Percentiles rank a stretch among this genome's conserved stretches.
These are phyloP conservation scores for Danio rerio DNA, from an alignment of 2,113 vertebrate species.

Conservation along the genomic window GRCz12tu NC_133198.1:27612001-27612500, in stretches of 20 bases:
- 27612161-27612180: conserved; percentile 77
- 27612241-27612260: not conserved
- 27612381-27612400: no score
- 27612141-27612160: conserved; percentile 73
- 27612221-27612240: conserved; percentile 67
- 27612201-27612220: conserved; percentile 82
- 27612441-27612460: no score
- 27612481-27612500: no score
- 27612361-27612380: no score
- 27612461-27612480: no score
- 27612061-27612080: not conserved
- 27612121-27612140: conserved; percentile 76
- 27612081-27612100: conserved; percentile 27
- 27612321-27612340: no score
- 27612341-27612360: no score
- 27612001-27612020: not conserved
- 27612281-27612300: not conserved
- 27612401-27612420: no score
- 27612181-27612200: conserved; percentile 74
- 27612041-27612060: no score
- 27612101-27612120: conserved; percentile 75
- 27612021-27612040: no score
- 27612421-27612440: no score
- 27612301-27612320: no score
- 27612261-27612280: not conserved